Conservation (phyloP, 1,140 invertebrate species). For the Caenorhabditis brenneri region DNA sequence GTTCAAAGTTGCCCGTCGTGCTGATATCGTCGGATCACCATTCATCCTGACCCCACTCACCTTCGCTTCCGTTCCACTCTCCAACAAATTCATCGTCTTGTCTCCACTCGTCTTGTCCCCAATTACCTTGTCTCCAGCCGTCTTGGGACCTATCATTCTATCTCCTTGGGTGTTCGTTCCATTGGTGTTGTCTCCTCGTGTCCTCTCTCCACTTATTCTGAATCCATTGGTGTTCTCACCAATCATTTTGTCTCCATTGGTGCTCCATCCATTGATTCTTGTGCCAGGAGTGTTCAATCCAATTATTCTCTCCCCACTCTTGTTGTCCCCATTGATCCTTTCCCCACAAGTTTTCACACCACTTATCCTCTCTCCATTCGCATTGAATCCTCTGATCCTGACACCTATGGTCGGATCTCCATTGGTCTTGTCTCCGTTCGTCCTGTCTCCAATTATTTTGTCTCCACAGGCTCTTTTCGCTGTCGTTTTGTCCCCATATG, state of each 20-base stretch:
- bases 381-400: slow-evolving; percentile 54
- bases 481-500: slow-evolving; percentile 56
- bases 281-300: slow-evolving; percentile 57
- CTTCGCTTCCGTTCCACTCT: slow-evolving; percentile 47
- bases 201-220: slow-evolving; percentile 61
- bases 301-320: slow-evolving; percentile 49
- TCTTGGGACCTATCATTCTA: slow-evolving; percentile 61
- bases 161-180: slow-evolving; percentile 46
- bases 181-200: slow-evolving; percentile 60
- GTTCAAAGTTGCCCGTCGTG: slow-evolving; percentile 54
- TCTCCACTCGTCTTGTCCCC: slow-evolving; percentile 52
- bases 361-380: slow-evolving; percentile 50
- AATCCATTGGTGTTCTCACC: slow-evolving; percentile 63
- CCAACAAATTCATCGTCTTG: slow-evolving; percentile 51
- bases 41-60: slow-evolving; percentile 57
- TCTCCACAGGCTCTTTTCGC: slow-evolving; percentile 52
- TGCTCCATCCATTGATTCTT: slow-evolving; percentile 63
- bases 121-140: slow-evolving; percentile 57
- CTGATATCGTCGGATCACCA: slow-evolving; percentile 60
- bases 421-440: slow-evolving; percentile 58
- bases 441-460: slow-evolving; percentile 58
- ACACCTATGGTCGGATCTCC: slow-evolving; percentile 58
- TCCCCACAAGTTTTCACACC: slow-evolving; percentile 56
- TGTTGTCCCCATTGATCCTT: slow-evolving; percentile 54
- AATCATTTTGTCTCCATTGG: slow-evolving; percentile 61